Conservation (phyloP, 2,797 vertebrate species). For the Limosa lapponica region DNA sequence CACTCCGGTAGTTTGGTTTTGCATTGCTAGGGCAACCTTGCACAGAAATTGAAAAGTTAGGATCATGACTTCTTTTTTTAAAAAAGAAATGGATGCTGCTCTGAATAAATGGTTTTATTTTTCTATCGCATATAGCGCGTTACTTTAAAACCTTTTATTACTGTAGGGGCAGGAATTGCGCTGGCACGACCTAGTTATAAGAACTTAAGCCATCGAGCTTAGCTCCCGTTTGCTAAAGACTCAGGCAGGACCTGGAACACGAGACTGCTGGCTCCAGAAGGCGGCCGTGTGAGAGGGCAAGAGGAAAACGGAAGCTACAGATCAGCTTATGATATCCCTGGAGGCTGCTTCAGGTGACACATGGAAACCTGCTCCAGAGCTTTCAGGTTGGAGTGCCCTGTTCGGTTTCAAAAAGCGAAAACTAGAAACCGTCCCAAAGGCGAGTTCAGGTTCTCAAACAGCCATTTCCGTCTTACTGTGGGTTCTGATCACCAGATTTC, state of each 20-base stretch:
- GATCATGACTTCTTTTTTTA: neutral
- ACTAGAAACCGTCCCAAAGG: neutral
- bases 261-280: neutral
- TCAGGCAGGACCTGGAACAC: neutral
- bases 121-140: neutral
- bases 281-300: neutral
- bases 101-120: constrained; percentile 22
- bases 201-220: neutral
- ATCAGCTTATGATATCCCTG: neutral
- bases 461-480: neutral
- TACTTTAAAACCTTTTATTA: neutral
- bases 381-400: neutral
- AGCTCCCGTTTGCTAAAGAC: neutral
- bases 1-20: neutral
- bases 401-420: neutral
- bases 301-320: neutral
- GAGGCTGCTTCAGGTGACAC: neutral
- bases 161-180: neutral
- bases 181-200: neutral
- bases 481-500: neutral
- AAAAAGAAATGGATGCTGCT: neutral
- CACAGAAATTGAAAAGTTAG: neutral
- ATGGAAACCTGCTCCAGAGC: neutral
- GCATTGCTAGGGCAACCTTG: neutral
- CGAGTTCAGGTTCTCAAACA: neutral